Conservation (phyloP, 2,888 invertebrate genomes). For the Campaea margaritaria region DNA sequence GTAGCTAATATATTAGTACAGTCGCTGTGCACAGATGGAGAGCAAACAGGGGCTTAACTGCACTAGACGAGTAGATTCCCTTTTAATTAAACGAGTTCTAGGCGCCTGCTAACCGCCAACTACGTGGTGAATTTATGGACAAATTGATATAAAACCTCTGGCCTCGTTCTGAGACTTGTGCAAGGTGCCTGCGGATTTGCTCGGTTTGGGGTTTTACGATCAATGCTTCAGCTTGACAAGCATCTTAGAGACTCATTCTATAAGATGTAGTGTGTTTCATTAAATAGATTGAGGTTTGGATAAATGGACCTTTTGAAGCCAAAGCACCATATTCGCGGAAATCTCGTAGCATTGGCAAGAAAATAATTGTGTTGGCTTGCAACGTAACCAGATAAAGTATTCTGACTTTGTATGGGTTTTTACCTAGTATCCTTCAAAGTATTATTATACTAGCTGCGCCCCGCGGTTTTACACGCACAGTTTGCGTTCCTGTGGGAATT, state of each 20-base stretch:
- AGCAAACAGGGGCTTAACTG: constrained; percentile 73
- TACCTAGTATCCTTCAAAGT: too few species aligned
- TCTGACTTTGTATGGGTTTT: too few species aligned
- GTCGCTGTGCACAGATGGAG: constrained; percentile 60
- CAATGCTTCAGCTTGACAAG: background rate
- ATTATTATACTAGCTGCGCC: too few species aligned
- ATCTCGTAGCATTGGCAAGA: background rate
- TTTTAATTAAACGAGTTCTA: constrained; percentile 78
- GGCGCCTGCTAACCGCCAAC: constrained; percentile 49
- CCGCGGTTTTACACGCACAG: too few species aligned
- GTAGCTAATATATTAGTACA: constrained; percentile 57
- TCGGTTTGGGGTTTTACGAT: background rate
- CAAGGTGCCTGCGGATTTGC: background rate
- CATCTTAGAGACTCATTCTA: too few species aligned
- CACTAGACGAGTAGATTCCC: constrained; percentile 70
- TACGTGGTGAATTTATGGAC: constrained; percentile 48
- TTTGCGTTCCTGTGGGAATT: too few species aligned
- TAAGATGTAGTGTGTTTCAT: too few species aligned
- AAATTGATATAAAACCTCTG: constrained; percentile 43
- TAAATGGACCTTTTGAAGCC: too few species aligned
- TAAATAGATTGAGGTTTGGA: too few species aligned
- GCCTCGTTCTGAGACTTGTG: constrained; percentile 11
- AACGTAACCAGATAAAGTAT: too few species aligned
- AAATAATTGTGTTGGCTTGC: constrained; percentile 1
- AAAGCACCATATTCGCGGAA: too few species aligned